phyloP scores from a whole-genome alignment of 2,888 invertebrate genomes.

The Eupithecia vulgata region DNA sequence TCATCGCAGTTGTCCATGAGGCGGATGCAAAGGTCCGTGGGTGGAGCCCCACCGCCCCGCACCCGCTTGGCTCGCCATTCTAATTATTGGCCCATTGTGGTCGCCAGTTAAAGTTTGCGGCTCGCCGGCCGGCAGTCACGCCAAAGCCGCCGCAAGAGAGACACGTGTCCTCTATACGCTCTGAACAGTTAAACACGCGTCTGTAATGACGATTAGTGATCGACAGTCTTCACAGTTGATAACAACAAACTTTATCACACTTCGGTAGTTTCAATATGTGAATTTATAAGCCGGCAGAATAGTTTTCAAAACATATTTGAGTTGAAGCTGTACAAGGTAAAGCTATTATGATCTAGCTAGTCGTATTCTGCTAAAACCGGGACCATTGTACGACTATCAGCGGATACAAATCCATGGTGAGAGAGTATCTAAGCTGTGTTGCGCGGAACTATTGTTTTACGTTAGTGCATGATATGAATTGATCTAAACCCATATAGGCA shows the following conservation, averaged over 20 bases:
- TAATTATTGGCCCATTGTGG: slow-evolving; percentile 81
- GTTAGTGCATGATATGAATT: slow-evolving; percentile 31
- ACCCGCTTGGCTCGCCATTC: slow-evolving; percentile 76
- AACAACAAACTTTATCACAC: slow-evolving; percentile 62
- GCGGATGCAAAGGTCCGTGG: slow-evolving; percentile 81
- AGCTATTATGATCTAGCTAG: slow-evolving; percentile 73
- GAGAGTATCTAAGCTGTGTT: slow-evolving; percentile 49
- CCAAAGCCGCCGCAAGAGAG: slow-evolving; percentile 63
- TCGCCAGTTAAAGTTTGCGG: slow-evolving; percentile 75
- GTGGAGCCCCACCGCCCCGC: slow-evolving; percentile 72
- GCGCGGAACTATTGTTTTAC: slow-evolving; percentile 39
- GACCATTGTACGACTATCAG: slow-evolving; percentile 64
- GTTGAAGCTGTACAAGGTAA: slow-evolving; percentile 76
- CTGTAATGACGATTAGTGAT: slow-evolving; percentile 79
- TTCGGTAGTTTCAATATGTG: slow-evolving; percentile 64
- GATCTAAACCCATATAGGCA: slow-evolving; percentile 23
- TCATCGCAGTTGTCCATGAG: slow-evolving; percentile 71
- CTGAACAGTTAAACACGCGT: slow-evolving; percentile 61
- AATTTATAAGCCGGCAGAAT: slow-evolving; percentile 50
- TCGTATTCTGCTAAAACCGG: slow-evolving; percentile 73
- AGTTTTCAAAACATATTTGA: slow-evolving; percentile 61
- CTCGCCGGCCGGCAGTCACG: slow-evolving; percentile 77
- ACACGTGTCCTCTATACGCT: slow-evolving; percentile 58
- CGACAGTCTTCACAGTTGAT: slow-evolving; percentile 69
- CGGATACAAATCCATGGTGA: slow-evolving; percentile 58